Conservation (phyloP, 2,113 vertebrate species). For the Lasiurus cinereus region DNA sequence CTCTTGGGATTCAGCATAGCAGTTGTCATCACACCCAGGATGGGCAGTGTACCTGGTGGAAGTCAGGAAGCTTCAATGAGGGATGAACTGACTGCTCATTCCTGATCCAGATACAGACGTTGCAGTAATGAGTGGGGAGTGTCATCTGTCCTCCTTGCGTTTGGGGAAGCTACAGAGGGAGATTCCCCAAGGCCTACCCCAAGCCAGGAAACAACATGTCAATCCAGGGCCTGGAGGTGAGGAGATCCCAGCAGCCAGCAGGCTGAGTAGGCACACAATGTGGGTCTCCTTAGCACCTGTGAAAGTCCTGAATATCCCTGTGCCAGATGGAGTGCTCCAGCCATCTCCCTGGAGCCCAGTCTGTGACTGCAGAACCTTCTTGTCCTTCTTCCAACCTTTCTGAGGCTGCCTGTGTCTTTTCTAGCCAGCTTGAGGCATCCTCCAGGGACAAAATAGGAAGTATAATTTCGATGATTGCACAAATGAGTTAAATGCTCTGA, state of each 20-base stretch:
- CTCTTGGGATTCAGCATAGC: not conserved
- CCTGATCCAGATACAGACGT: not conserved
- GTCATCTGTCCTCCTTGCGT: not conserved
- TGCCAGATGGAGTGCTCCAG: not conserved
- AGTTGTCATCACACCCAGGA: not conserved
- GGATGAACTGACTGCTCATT: not conserved
- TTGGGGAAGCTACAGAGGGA: not conserved
- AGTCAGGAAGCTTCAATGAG: not conserved
- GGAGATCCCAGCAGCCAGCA: not conserved
- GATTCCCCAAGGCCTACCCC: not conserved
- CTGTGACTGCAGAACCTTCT: not conserved
- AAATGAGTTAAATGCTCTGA: not conserved
- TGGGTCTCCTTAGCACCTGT: not conserved
- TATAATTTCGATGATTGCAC: not conserved
- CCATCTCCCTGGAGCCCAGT: not conserved
- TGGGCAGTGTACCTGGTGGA: not conserved
- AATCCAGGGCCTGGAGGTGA: not conserved
- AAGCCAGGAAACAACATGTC: not conserved
- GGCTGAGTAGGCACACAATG: not conserved
- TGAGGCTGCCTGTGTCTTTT: not conserved
- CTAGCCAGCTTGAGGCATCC: not conserved
- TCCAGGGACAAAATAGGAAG: not conserved
- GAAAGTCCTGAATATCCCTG: not conserved
- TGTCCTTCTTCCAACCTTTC: not conserved
- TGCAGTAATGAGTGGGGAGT: not conserved